Percentiles rank a stretch among this genome's conserved stretches.
These are phyloP conservation scores for Taenaris catops DNA, from an alignment of 2,888 invertebrate genomes.

Conservation along the genomic window DNA sequence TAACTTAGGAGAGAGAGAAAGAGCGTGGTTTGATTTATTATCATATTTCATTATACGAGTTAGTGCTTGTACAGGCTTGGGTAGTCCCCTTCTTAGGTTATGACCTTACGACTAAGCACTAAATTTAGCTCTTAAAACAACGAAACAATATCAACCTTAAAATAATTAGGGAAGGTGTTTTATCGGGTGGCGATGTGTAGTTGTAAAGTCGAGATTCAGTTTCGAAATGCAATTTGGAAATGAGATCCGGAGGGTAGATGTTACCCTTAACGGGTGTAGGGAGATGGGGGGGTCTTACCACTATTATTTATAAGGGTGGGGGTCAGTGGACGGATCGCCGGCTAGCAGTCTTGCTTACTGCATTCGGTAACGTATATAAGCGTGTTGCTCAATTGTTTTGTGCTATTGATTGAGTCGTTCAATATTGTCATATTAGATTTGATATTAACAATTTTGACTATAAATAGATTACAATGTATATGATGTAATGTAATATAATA, in stretches of 20 bases:
- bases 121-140: conserved; percentile 41
- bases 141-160: conserved; percentile 35
- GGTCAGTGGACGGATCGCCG: conserved; percentile 66
- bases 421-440: conserved; percentile 4
- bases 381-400: conserved; percentile 60
- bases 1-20: too few relatives aligned
- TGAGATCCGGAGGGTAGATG: conserved; percentile 69
- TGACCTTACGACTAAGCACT: conserved; percentile 58
- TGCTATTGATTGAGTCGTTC: conserved; percentile 25
- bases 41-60: conserved; percentile 80
- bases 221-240: conserved; percentile 78
- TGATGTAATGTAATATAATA: too few relatives aligned
- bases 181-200: conserved; percentile 32
- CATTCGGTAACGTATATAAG: conserved; percentile 50
- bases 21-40: too few relatives aligned
- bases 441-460: too few relatives aligned
- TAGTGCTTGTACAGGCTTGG: conserved; percentile 66
- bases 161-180: conserved; percentile 27
- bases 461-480: too few relatives aligned
- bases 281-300: conserved; percentile 65
- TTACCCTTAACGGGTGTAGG: conserved; percentile 64
- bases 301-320: conserved; percentile 78
- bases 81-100: conserved; percentile 63
- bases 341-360: conserved; percentile 40
- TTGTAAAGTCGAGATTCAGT: conserved; percentile 73